Conservation (phyloP, 2,797 vertebrate species). For the Brachymystax lenok region DNA sequence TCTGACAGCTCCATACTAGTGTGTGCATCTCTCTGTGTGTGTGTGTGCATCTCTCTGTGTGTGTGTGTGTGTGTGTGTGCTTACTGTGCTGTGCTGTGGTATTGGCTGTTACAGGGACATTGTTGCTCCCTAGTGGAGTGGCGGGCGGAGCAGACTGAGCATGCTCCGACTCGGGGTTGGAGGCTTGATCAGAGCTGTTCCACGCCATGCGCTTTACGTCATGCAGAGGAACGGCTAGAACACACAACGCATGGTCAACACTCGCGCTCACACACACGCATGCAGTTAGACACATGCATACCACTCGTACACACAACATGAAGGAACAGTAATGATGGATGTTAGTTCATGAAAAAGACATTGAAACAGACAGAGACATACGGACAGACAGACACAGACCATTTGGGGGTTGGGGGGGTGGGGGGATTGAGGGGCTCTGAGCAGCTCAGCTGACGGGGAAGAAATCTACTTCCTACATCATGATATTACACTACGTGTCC, state of each 20-base stretch:
- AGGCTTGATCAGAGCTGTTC: constrained; percentile 87
- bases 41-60: too few species aligned
- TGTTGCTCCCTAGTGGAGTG: constrained; percentile 78
- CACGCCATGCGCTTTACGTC: constrained; percentile 92
- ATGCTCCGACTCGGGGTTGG: constrained; percentile 82
- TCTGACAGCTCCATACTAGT: neutral
- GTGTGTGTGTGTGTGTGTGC: constrained; percentile 41
- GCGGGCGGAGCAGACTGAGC: constrained; percentile 80
- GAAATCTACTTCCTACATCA: neutral
- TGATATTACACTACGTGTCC: neutral
- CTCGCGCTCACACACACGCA: neutral
- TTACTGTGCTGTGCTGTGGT: constrained; percentile 75
- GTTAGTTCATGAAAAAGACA: neutral
- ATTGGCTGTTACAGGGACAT: constrained; percentile 69
- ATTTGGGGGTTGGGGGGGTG: too few species aligned
- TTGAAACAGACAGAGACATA: too few species aligned
- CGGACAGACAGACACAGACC: too few species aligned
- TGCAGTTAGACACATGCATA: neutral
- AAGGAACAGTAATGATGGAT: neutral
- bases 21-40: too few species aligned
- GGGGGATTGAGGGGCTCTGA: neutral
- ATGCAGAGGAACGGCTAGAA: constrained; percentile 87
- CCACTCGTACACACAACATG: neutral
- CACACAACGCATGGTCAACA: constrained; percentile 81
- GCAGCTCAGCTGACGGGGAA: neutral